Evolutionary conservation across 2,113 vertebrate species (phyloP), one percentile per base, ranked within the genome.

Genomic region (Brachyhypopomus gauderio): DNA sequence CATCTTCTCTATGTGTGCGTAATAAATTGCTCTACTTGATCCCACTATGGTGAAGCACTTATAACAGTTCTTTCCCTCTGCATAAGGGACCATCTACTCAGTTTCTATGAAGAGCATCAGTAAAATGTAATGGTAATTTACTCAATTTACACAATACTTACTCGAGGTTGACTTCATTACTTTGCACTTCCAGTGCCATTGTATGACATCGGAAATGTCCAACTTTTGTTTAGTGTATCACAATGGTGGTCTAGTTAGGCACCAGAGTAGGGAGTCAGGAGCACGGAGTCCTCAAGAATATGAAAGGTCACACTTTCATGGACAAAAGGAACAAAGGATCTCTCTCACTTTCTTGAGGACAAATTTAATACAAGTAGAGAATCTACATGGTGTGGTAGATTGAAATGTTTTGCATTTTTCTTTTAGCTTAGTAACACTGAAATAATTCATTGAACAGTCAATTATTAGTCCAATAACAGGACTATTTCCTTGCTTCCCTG

Each of bases 1-100:
- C 59, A 17, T 60, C n/a, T 73, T 48, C 71, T 74, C 62, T 67
- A 11, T 25, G 62, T 8, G 55, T 74, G 73, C 71, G 63, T 70
- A 81, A 71, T 74, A 79, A 85, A 85, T 82, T 56, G 63, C 63
- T 75, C 71, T 62, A 85, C 79, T 82, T 85, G 84, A 85, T 85
- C 75, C 64, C 30, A 34, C 55, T 72, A 45, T 34, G 38, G 63
- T 38, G 23, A 63, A 60, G 78, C 69, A 60, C 66, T 79, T 75
- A 75, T 30, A 78, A 85, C 79, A 74, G 74, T 69, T 77, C 60
- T 79, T 56, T 72, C 56, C 41, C 36, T 78, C 30, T 27, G 69
- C 36, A 58, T 74, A 63, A 80, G 48, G 41, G 3, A 5, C 19
- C 38, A 11, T 84, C 77, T 74, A 23, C 0, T 1, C 34, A 58